Conservation (phyloP, 2,888 invertebrate species). For the Orthosia gracilis region DNA sequence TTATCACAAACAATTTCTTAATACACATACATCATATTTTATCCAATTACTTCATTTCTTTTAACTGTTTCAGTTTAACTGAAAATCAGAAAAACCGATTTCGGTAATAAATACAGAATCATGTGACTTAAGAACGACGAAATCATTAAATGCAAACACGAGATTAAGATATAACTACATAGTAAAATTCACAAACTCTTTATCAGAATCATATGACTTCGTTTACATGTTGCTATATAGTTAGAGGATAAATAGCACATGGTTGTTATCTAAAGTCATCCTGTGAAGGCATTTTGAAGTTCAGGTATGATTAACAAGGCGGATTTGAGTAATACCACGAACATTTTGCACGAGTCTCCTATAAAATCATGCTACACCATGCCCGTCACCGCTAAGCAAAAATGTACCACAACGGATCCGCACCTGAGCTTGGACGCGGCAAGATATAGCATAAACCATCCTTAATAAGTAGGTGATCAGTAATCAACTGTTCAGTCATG, state of each 20-base stretch:
- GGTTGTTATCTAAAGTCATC: conserved; percentile 8
- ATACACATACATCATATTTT: conserved; percentile 15
- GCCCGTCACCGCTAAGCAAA: neutral
- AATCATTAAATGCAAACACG: conserved; percentile 45
- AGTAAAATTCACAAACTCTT: conserved; percentile 41
- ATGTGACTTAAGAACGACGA: conserved; percentile 34
- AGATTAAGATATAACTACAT: conserved; percentile 49
- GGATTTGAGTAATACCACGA: neutral
- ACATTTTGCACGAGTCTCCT: neutral
- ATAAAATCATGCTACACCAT: conserved; percentile 1
- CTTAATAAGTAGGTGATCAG: neutral
- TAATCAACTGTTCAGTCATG: conserved; percentile 68
- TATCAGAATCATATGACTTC: conserved; percentile 57
- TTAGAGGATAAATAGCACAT: conserved; percentile 2
- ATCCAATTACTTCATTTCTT: conserved; percentile 16
- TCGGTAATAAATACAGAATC: conserved; percentile 30
- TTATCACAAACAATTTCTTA: conserved; percentile 43
- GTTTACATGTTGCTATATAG: conserved; percentile 1
- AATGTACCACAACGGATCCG: neutral
- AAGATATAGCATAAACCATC: conserved; percentile 1
- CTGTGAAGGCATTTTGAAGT: neutral
- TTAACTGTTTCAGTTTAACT: neutral
- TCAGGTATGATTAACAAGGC: conserved; percentile 1
- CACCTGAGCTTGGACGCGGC: neutral
- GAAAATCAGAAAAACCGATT: conserved; percentile 12